Base-by-base conservation (phyloP, 2,888 invertebrate species). In the Osmoderma eremita region DNA sequence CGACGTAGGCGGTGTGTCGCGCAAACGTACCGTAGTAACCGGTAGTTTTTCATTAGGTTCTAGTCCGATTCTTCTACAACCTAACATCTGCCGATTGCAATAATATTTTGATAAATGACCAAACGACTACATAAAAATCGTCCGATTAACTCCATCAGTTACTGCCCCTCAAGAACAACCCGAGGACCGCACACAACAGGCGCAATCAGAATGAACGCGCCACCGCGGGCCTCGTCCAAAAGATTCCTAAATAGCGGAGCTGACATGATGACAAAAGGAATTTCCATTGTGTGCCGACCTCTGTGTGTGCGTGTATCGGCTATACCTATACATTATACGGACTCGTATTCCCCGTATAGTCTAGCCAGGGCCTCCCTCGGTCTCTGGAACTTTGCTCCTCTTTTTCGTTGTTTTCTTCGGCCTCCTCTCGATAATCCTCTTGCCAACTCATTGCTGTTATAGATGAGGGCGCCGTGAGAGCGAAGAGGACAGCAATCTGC, bases 211-310 rank as follows among this genome's bases (percentile, higher is more conserved):
- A 65, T 49, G 50, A 64, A 68, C 51, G 61, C 42, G 45, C 54
- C 22, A 30, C 13, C 42, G 61, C 49, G 42, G 48, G 58, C 64
- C 67, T 65, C 50, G 56, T 63, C 71, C 69, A 68, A 73, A 75
- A 75, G 69, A 65, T 71, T 72, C 65, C 67, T 70, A 71, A 72
- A 71, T 70, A 70, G 70, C 64, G 65, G 66, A 58, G 69, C 69
- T 71, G 76, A 76, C 77, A 76, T 75, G 75, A 73, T 75, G 73
- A 76, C 76, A 77, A 77, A 75, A 75, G 75, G 77, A 76, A 77
- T 77, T 75, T 75, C 77, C 75, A 76, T 76, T 77, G 77, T 77
- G 75, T 71, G 70, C 30, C 15, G 24, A 41, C 12, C 66, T 38
- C 50, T 51, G 51, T 36, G 49, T 70, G 68, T 67, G 50, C 64